These are phyloP conservation scores for Nanorana parkeri DNA, from an alignment of 2,113 vertebrate genomes.

Conservation along the genomic window DNA sequence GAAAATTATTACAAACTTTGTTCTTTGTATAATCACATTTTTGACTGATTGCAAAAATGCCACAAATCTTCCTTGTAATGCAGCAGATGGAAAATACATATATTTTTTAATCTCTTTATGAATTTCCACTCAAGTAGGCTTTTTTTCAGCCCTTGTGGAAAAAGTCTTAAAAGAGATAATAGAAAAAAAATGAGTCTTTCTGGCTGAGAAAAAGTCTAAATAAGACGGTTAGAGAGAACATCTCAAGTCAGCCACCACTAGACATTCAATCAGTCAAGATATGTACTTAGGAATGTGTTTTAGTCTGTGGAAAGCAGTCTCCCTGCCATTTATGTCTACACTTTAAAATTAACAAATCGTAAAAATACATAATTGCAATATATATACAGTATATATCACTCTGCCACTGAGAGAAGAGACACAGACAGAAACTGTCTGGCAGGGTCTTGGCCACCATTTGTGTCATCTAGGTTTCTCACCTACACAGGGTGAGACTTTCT, in stretches of 20 bases:
- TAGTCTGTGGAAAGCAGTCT: neutral
- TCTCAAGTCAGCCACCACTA: neutral
- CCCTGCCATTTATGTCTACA: neutral
- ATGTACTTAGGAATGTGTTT: neutral
- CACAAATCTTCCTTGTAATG: slow-evolving; percentile 1
- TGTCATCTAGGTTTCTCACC: no score
- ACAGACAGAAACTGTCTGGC: no score
- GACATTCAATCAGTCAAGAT: neutral
- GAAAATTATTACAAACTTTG: slow-evolving; percentile 12
- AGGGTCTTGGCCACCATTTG: no score
- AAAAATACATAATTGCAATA: no score
- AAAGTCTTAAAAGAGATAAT: slow-evolving; percentile 25
- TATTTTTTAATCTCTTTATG: slow-evolving; percentile 6
- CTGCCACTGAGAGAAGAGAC: no score
- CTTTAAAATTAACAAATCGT: neutral
- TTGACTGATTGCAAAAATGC: slow-evolving; percentile 19
- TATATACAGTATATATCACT: no score
- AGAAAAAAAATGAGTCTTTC: slow-evolving; percentile 1
- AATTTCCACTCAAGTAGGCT: slow-evolving; percentile 19
- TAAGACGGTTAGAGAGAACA: neutral
- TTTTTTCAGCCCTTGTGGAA: slow-evolving; percentile 28
- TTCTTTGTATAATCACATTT: slow-evolving; percentile 13
- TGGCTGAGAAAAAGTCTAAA: neutral
- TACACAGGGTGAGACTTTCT: no score
- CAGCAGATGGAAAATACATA: slow-evolving; percentile 38